Base-by-base conservation (phyloP, 2,113 vertebrate species). In the Erythrocebus patas region DNA sequence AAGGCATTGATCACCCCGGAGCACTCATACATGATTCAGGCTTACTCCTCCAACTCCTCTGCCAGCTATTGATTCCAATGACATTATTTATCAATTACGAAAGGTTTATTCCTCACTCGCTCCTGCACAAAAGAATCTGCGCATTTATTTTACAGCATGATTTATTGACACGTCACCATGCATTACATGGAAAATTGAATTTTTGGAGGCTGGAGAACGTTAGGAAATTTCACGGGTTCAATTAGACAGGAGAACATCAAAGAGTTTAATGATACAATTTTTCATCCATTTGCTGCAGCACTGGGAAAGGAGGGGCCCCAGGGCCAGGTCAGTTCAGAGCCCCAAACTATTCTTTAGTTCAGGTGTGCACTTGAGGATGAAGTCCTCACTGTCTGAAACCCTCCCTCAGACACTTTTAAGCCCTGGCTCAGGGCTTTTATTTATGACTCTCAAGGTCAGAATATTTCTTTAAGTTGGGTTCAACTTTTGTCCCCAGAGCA, bases 31-130 rank as follows among this genome's bases (percentile, higher is more conserved):
- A 98, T 97, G 98, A 98, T 98, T 98, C 98, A 98, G 97, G 94
- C 72, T 96, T 93, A 97, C 97, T 98, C 93, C 88, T n/a, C 79
- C 85, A 89, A 95, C 97, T 98, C 98, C 98, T 98, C 97, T 98
- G 98, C 98, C 98, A 98, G 97, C 87, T 99, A 99, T 99, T 97
- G 98, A 99, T 98, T 98, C 97, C 96, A 97, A 97, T 98, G 98
- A 98, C 98, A 99, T 99, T 98, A 99, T 98, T 98, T 99, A 98
- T 98, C 98, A 99, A 98, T 99, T 99, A 98, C 98, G 98, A 98
- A 98, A 98, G 98, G 98, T 98, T 99, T 98, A 98, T 98, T 98
- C 98, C 98, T 98, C 5, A 27, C 98, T 98, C 93, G 96, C 76
- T 98, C 97, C 98, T 78, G 96, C 98, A 97, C 96, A 98, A 85